These are phyloP conservation scores for Drosophila simulans DNA, from an alignment of 1,140 invertebrate genomes.

Conservation along the genomic window DNA sequence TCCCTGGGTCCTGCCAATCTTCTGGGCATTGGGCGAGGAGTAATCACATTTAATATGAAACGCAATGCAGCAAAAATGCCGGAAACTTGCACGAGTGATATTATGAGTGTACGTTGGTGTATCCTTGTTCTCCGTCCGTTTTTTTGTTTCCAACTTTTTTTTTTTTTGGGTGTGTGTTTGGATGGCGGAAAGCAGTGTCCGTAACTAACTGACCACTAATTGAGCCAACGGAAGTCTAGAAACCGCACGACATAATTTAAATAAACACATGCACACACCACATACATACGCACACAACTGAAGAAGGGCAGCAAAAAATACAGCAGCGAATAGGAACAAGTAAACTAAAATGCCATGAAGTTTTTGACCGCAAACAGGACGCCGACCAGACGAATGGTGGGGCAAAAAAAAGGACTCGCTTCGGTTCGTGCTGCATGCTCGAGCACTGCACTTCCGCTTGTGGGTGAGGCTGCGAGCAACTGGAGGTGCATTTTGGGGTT, in stretches of 20 bases:
- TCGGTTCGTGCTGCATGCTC: neutral
- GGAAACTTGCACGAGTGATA: slow-evolving; percentile 52
- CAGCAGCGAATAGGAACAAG: slow-evolving; percentile 13
- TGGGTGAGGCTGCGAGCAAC: neutral
- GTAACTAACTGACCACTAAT: slow-evolving; percentile 71
- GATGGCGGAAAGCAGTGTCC: slow-evolving; percentile 46
- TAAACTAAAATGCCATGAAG: slow-evolving; percentile 71
- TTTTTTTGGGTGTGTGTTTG: slow-evolving; percentile 19
- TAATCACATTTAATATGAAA: slow-evolving; percentile 83
- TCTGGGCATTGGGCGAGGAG: slow-evolving; percentile 75
- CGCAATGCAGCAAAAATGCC: slow-evolving; percentile 75
- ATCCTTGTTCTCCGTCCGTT: slow-evolving; percentile 33
- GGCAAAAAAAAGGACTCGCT: neutral
- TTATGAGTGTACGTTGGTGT: slow-evolving; percentile 26
- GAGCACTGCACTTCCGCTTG: slow-evolving; percentile 3
- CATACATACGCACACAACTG: slow-evolving; percentile 3
- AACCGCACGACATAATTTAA: slow-evolving; percentile 80
- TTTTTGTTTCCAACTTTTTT: neutral
- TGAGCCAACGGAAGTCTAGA: slow-evolving; percentile 80
- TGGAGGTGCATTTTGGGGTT: neutral
- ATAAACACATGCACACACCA: slow-evolving; percentile 61
- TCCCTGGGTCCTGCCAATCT: slow-evolving; percentile 64
- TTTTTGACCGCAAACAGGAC: slow-evolving; percentile 76
- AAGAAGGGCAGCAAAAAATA: neutral
- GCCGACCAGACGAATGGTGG: slow-evolving; percentile 47